These are phyloP conservation scores for Coilia nasus DNA, from an alignment of 2,797 vertebrate species.

Conservation along the genomic window DNA sequence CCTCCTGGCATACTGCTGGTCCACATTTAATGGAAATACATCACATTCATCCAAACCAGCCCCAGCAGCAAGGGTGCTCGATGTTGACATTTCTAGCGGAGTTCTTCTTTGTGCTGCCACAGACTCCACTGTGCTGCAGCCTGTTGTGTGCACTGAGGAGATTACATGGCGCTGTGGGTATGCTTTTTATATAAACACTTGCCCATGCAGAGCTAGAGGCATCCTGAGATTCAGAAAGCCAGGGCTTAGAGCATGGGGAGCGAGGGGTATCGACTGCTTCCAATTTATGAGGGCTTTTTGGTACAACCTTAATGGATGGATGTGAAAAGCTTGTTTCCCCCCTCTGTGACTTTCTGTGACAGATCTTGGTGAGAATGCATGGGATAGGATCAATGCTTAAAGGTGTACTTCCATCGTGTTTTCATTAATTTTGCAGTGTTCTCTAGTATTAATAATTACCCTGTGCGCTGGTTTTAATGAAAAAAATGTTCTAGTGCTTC, in stretches of 20 bases:
- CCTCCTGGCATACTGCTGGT: no score
- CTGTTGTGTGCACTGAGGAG: neutral
- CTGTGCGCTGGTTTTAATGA: no score
- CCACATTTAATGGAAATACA: neutral
- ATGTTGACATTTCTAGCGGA: neutral
- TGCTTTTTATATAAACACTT: neutral
- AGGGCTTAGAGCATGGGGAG: neutral
- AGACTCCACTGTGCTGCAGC: neutral
- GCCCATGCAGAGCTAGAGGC: neutral
- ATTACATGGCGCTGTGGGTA: neutral
- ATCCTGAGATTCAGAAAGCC: neutral
- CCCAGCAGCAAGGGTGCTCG: neutral
- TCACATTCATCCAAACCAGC: neutral
- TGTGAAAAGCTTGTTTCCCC: neutral
- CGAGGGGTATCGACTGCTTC: neutral
- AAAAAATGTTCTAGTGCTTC: no score
- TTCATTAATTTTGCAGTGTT: no score
- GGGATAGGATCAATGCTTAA: neutral
- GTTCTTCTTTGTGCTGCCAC: neutral
- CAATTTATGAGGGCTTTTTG: neutral
- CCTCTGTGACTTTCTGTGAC: neutral
- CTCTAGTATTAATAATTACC: no score
- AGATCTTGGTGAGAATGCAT: neutral
- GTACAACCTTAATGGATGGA: neutral
- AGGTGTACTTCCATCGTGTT: no score